phyloP scores from a whole-genome alignment of 2,797 vertebrate genomes.

The Pelobates cultripes region DNA sequence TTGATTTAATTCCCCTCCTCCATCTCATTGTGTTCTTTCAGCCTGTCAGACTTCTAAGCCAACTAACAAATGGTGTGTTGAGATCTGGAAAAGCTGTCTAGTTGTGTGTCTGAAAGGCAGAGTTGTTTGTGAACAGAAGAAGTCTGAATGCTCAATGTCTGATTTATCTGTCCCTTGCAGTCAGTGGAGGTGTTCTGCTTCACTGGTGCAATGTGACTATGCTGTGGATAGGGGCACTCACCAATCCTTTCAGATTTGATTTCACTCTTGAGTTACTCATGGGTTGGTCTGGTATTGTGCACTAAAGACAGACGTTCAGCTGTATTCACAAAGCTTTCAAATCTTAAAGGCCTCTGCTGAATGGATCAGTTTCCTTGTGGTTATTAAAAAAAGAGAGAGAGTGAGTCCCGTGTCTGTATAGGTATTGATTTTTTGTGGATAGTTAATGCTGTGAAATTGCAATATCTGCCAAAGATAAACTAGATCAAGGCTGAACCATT shows the following conservation, averaged over 20 bases:
- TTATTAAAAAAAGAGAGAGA: conserved; percentile 76
- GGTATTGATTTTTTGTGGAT: conserved; percentile 76
- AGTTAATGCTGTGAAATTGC: conserved; percentile 74
- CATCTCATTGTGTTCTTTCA: not conserved
- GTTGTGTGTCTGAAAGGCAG: not conserved
- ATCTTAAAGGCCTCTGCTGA: conserved; percentile 73
- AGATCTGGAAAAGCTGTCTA: not conserved
- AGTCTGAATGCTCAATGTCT: conserved; percentile 27
- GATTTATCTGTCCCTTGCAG: conserved; percentile 42
- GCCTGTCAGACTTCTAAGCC: not conserved
- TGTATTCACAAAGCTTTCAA: conserved; percentile 34
- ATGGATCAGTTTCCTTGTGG: conserved; percentile 73
- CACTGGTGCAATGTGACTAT: not conserved
- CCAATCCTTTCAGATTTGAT: conserved; percentile 11
- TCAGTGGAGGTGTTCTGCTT: conserved; percentile 23
- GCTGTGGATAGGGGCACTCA: conserved; percentile 5
- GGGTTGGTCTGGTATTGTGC: conserved; percentile 54
- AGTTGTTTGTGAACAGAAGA: conserved; percentile 31
- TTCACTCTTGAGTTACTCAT: conserved; percentile 52
- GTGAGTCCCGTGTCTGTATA: conserved; percentile 78
- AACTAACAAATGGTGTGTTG: not conserved
- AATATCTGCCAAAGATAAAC: conserved; percentile 68
- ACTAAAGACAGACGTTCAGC: conserved; percentile 53
- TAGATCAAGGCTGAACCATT: not conserved
- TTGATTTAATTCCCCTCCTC: not conserved